Conservation (phyloP, 2,113 vertebrate genomes). For the Poeciliopsis prolifica region DNA sequence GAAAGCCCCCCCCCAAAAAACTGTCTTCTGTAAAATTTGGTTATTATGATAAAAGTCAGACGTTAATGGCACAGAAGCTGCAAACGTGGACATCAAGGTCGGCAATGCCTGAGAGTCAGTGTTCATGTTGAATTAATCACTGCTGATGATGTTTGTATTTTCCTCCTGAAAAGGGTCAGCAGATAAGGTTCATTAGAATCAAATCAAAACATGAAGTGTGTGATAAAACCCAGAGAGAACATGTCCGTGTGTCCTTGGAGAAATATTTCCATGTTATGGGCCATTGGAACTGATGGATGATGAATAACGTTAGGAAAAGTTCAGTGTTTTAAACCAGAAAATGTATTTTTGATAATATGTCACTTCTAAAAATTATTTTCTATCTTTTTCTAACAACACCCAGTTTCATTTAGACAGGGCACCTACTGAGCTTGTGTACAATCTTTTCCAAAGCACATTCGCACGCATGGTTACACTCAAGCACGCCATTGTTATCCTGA, state of each 20-base stretch:
- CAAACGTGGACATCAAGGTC: neutral
- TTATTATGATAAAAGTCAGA: neutral
- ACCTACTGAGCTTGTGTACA: neutral
- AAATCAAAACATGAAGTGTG: neutral
- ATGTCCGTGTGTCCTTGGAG: neutral
- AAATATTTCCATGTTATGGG: neutral
- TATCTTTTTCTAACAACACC: too few species aligned
- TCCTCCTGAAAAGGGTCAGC: neutral
- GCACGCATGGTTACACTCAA: slow-evolving; percentile 11
- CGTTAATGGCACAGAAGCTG: neutral
- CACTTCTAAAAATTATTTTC: neutral
- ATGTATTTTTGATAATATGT: neutral
- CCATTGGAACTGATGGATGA: neutral
- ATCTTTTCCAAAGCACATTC: neutral
- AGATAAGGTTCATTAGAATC: neutral
- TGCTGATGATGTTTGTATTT: neutral
- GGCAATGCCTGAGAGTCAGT: too few species aligned
- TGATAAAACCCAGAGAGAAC: neutral
- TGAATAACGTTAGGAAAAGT: neutral
- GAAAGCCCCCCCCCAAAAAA: neutral
- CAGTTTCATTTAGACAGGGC: neutral
- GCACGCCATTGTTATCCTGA: slow-evolving; percentile 54
- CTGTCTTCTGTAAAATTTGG: neutral
- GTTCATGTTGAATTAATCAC: neutral
- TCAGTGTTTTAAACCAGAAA: neutral